phyloP scores from a whole-genome alignment of 1,140 invertebrate genomes.

The Drosophila nikananu region DNA sequence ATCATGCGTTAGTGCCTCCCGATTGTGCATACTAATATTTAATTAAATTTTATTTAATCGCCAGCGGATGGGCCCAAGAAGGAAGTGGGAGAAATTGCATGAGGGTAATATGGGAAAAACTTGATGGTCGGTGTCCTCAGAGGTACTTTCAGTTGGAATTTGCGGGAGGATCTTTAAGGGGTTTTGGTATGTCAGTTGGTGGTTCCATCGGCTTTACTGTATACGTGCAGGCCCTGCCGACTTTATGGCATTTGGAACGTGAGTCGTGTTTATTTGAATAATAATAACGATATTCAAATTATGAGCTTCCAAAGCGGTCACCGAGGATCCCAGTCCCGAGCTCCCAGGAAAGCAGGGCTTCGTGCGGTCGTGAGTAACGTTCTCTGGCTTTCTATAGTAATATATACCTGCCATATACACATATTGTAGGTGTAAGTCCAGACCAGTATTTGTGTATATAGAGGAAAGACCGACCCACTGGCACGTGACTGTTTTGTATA shows the following conservation, averaged over 20 bases:
- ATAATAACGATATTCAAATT: slow-evolving; percentile 81
- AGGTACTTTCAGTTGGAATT: slow-evolving; percentile 23
- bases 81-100: slow-evolving; percentile 61
- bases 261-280: slow-evolving; percentile 71
- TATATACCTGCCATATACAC: slow-evolving; percentile 11
- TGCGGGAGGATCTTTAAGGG: neutral
- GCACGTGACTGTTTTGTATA: slow-evolving; percentile 78
- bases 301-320: slow-evolving; percentile 42
- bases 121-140: slow-evolving; percentile 27
- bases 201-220: slow-evolving; percentile 33
- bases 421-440: slow-evolving; percentile 42
- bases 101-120: neutral
- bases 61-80: slow-evolving; percentile 22
- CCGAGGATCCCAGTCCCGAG: slow-evolving; percentile 5
- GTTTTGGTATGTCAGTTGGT: slow-evolving; percentile 57
- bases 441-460: slow-evolving; percentile 43
- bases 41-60: slow-evolving; percentile 52
- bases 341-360: slow-evolving; percentile 24
- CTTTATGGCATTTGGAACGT: slow-evolving; percentile 69
- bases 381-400: slow-evolving; percentile 43
- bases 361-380: slow-evolving; percentile 32
- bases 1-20: slow-evolving; percentile 41
- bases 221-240: slow-evolving; percentile 53
- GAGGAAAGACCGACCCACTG: slow-evolving; percentile 39
- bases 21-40: slow-evolving; percentile 65